A percentile compares a stretch with the other conserved stretches of the same genome.
Evolutionary conservation across 2,113 vertebrate species (phyloP).

Genomic region (Sorex araneus): DNA sequence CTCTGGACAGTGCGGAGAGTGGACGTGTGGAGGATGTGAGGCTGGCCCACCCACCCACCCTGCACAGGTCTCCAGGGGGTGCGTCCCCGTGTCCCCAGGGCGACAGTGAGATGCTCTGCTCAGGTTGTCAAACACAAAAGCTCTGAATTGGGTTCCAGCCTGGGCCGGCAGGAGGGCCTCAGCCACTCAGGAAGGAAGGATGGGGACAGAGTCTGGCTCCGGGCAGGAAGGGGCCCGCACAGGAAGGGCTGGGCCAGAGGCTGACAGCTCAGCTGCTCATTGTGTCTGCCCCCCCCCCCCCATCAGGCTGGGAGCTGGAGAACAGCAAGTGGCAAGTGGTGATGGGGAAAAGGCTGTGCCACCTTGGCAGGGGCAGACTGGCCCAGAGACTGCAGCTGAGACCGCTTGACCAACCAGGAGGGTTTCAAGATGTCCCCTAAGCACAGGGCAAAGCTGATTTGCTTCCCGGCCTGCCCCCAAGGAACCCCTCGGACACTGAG

Average conservation of each 20-base stretch:
- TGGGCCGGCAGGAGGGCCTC: conserved; percentile 67
- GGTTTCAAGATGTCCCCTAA: neutral
- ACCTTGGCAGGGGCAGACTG: neutral
- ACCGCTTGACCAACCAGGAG: too few species aligned
- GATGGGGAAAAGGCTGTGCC: neutral
- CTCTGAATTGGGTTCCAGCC: neutral
- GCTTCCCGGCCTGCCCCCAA: neutral
- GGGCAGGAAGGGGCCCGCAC: conserved; percentile 90
- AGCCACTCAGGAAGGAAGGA: conserved; percentile 90
- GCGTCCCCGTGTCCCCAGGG: neutral
- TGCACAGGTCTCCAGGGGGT: neutral
- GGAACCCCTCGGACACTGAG: neutral
- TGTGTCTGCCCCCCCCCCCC: neutral
- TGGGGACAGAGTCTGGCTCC: conserved; percentile 91
- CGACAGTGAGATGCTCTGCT: neutral
- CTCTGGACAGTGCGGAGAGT: neutral
- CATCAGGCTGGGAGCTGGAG: neutral
- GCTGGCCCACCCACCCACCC: neutral
- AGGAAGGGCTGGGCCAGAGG: conserved; percentile 86
- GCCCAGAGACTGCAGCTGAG: neutral
- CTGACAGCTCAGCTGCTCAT: neutral
- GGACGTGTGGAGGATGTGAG: too few species aligned
- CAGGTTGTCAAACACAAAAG: neutral
- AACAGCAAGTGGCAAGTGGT: neutral
- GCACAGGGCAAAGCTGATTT: neutral